Percentiles rank a stretch among this genome's conserved stretches.
These are phyloP conservation scores for Xyrichtys novacula DNA, from an alignment of 2,797 vertebrate genomes.

Conservation along the genomic window DNA sequence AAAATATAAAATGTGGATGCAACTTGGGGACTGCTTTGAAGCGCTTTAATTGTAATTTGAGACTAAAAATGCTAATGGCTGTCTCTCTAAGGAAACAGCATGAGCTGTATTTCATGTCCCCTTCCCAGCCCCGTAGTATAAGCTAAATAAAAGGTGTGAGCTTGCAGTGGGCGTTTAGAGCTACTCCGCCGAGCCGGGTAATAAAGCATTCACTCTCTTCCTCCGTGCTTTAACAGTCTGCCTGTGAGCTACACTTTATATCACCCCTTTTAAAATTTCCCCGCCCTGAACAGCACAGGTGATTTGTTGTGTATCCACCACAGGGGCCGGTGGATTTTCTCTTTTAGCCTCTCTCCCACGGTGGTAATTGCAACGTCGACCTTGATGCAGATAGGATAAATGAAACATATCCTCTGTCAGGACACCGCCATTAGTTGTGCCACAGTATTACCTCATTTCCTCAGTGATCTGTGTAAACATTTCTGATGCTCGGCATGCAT, in stretches of 20 bases:
- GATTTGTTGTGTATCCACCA: constrained; percentile 79
- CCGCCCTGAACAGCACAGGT: constrained; percentile 70
- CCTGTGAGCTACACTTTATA: constrained; percentile 72
- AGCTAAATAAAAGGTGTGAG: constrained; percentile 63
- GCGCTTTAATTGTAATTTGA: constrained; percentile 37
- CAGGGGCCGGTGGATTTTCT: constrained; percentile 62
- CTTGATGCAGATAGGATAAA: constrained; percentile 82
- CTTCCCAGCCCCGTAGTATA: constrained; percentile 52
- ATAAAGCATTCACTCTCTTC: constrained; percentile 68
- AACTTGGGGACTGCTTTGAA: constrained; percentile 17
- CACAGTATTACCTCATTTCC: constrained; percentile 74
- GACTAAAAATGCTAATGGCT: constrained; percentile 29
- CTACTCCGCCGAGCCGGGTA: constrained; percentile 53
- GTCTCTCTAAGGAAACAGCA: constrained; percentile 40
- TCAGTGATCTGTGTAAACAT: constrained; percentile 72
- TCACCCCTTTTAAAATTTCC: constrained; percentile 69
- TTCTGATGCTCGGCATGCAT: constrained; percentile 61
- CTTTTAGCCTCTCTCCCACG: constrained; percentile 59
- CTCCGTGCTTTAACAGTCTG: constrained; percentile 60
- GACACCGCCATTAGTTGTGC: constrained; percentile 69
- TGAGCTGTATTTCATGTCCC: constrained; percentile 45
- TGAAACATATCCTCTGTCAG: constrained; percentile 80
- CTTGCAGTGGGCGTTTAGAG: constrained; percentile 64
- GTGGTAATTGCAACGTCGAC: constrained; percentile 76
- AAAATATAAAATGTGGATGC: constrained; percentile 26